Conservation (phyloP, 2,113 vertebrate species). For the Notothenia coriiceps region DNA sequence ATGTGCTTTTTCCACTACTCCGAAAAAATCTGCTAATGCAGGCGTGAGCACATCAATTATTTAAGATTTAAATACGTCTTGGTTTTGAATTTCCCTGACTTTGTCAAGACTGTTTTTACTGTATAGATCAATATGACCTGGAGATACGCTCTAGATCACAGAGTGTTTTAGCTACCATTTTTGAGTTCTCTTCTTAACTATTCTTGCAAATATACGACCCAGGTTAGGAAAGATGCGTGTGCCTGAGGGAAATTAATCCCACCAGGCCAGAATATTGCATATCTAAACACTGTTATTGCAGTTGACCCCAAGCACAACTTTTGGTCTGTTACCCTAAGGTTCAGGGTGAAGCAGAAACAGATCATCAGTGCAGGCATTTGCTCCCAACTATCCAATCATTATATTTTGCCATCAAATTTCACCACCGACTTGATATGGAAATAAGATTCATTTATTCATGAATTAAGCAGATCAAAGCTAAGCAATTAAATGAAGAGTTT, state of each 20-base stretch:
- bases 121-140: neutral
- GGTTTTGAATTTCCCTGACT: neutral
- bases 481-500: constrained; percentile 38
- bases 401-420: constrained; percentile 9
- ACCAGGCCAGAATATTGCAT: constrained; percentile 15
- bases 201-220: neutral
- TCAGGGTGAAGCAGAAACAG: neutral
- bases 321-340: constrained; percentile 5
- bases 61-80: neutral
- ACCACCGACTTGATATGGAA: constrained; percentile 43
- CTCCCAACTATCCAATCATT: constrained; percentile 12
- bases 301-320: neutral
- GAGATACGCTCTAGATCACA: neutral
- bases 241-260: constrained; percentile 6
- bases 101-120: neutral
- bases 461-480: constrained; percentile 36
- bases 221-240: neutral
- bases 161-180: neutral
- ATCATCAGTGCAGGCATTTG: neutral
- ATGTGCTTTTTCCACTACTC: neutral
- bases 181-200: neutral
- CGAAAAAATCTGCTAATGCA: neutral
- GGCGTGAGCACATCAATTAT: neutral
- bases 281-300: neutral
- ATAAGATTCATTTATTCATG: constrained; percentile 53